A percentile compares a stretch with the other conserved stretches of the same genome.
These are phyloP conservation scores for Scomber japonicus DNA, from an alignment of 2,113 vertebrate species.

Conservation along the genomic window DNA sequence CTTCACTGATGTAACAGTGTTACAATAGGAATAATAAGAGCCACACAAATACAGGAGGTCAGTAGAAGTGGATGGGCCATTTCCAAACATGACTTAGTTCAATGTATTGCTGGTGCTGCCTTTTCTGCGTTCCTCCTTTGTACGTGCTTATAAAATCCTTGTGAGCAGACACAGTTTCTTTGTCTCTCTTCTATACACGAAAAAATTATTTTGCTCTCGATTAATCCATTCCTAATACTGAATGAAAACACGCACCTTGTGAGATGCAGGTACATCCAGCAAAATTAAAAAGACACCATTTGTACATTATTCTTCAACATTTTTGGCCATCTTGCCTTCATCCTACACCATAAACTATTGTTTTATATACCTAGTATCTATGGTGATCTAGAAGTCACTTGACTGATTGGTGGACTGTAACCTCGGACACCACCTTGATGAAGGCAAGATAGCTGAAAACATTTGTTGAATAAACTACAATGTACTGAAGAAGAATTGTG, in stretches of 20 bases:
- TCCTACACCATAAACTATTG: too few relatives aligned
- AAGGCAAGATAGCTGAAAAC: too few relatives aligned
- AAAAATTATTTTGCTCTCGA: not conserved
- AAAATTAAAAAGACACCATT: too few relatives aligned
- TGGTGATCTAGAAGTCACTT: too few relatives aligned
- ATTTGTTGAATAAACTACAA: not conserved
- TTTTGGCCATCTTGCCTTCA: not conserved
- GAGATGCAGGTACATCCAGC: too few relatives aligned
- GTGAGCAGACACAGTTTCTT: not conserved
- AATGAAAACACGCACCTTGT: not conserved
- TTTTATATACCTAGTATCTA: too few relatives aligned
- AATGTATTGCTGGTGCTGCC: not conserved
- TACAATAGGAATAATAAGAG: conserved; percentile 7
- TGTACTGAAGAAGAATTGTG: not conserved
- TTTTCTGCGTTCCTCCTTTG: not conserved
- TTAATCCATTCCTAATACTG: not conserved
- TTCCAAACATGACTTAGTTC: conserved; percentile 2
- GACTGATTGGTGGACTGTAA: too few relatives aligned
- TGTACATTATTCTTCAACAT: not conserved
- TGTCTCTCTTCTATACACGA: not conserved
- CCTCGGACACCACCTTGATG: too few relatives aligned
- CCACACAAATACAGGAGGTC: conserved; percentile 2
- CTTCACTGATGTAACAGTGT: conserved; percentile 16
- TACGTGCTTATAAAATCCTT: not conserved
- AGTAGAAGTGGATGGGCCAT: not conserved